These are phyloP conservation scores for Erpobdella octoculata DNA, from an alignment of 2,888 invertebrate genomes.

Conservation along the genomic window DNA sequence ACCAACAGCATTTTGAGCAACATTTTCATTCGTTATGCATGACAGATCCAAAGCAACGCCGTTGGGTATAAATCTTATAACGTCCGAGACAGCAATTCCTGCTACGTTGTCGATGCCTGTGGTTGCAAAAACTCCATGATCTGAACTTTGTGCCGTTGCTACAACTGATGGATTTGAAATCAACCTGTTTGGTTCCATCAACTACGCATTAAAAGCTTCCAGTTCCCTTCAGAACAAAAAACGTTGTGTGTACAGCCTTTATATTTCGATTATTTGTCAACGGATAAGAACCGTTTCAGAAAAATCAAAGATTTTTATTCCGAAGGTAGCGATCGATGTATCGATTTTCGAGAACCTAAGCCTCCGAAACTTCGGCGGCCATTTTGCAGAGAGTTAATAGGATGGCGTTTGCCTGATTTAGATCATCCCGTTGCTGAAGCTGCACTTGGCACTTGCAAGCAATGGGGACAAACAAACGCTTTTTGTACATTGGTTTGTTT, in stretches of 20 bases:
- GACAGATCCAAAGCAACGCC: conserved; percentile 23
- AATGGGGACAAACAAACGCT: background rate
- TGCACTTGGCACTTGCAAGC: conserved; percentile 5
- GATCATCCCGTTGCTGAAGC: conserved; percentile 9
- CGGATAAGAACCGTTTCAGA: background rate
- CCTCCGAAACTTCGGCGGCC: conserved; percentile 21
- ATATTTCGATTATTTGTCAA: background rate
- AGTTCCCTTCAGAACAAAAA: too few relatives aligned
- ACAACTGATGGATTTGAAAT: conserved; percentile 10
- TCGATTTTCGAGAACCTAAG: conserved; percentile 27
- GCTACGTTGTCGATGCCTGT: background rate
- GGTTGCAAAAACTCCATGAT: background rate
- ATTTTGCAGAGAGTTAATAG: conserved; percentile 19
- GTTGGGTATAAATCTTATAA: conserved; percentile 17
- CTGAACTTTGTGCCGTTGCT: conserved; percentile 5
- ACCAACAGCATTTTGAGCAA: conserved; percentile 6
- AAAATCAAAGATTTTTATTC: conserved; percentile 9
- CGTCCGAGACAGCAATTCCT: background rate
- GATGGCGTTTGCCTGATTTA: conserved; percentile 6
- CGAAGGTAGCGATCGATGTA: conserved; percentile 23
- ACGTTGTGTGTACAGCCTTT: background rate
- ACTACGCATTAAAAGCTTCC: background rate
- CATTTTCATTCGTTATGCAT: conserved; percentile 14
- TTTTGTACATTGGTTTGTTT: background rate
- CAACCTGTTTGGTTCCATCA: conserved; percentile 8